These are phyloP conservation scores for Cryptocephalus moraei DNA, from an alignment of 2,888 invertebrate species.

Conservation along the genomic window DNA sequence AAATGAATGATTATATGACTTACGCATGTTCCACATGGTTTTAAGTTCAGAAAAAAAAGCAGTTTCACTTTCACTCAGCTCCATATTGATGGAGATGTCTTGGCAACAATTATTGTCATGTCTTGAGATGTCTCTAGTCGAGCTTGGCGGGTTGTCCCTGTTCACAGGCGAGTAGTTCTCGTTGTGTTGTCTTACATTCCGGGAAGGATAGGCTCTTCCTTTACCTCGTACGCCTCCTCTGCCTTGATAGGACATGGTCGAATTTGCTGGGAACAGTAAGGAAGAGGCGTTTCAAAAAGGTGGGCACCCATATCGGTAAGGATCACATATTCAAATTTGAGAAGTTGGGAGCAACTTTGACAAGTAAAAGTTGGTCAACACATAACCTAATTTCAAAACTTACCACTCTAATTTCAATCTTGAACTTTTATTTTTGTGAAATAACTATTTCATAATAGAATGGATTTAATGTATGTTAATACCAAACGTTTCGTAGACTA, in stretches of 20 bases:
- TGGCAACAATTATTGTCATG: conserved; percentile 29
- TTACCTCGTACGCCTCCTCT: conserved; percentile 15
- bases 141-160: conserved; percentile 6
- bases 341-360: conserved; percentile 1
- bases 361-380: conserved; percentile 1
- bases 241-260: conserved; percentile 16
- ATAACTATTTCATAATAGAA: too few species aligned
- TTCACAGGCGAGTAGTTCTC: background rate
- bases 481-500: too few species aligned
- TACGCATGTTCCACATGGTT: conserved; percentile 26
- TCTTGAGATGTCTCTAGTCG: conserved; percentile 21
- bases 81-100: conserved; percentile 36
- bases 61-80: conserved; percentile 36
- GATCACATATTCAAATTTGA: too few species aligned
- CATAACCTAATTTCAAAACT: conserved; percentile 5
- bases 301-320: too few species aligned
- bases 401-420: background rate
- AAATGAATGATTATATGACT: conserved; percentile 8
- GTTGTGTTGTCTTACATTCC: conserved; percentile 4
- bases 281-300: background rate
- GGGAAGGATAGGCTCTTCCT: conserved; percentile 15
- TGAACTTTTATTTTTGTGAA: too few species aligned
- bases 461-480: too few species aligned
- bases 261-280: conserved; percentile 3
- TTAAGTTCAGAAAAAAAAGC: conserved; percentile 41